These are phyloP conservation scores for Prunella himalayana DNA, from an alignment of 2,113 vertebrate genomes.

Conservation along the genomic window DNA sequence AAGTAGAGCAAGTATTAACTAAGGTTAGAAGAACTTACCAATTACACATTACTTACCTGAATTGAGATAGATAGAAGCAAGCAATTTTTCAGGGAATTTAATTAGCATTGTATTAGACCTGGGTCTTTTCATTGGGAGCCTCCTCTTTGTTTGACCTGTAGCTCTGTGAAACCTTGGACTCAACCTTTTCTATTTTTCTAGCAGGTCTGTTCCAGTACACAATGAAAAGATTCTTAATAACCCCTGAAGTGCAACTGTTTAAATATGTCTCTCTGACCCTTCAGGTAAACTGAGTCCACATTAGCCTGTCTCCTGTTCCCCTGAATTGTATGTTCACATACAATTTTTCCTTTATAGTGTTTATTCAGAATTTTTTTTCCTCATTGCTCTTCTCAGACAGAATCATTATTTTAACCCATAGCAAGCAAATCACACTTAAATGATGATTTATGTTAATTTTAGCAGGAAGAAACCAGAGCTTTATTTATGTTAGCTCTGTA, in stretches of 20 bases:
- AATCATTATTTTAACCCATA: not conserved
- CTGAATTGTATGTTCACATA: not conserved
- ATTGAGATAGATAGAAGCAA: not conserved
- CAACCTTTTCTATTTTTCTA: not conserved
- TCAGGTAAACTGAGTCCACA: not conserved
- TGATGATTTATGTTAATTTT: not conserved
- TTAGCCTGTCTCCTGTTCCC: not conserved
- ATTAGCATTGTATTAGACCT: not conserved
- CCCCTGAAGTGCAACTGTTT: not conserved
- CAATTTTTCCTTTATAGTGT: not conserved
- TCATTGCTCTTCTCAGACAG: fast-evolving
- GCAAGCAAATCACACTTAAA: not conserved
- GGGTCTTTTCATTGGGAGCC: not conserved
- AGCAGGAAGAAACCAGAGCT: not conserved
- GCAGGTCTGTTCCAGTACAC: not conserved
- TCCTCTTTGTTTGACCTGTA: not conserved
- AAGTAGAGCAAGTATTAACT: not conserved
- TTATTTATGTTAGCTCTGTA: not conserved
- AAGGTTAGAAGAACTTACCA: not conserved
- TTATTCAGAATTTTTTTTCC: not conserved
- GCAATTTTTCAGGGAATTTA: not conserved
- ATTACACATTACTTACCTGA: not conserved
- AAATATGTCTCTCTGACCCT: not conserved
- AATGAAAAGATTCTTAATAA: not conserved
- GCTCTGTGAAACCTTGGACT: not conserved